Evolutionary conservation across 2,113 vertebrate species (phyloP), one percentile per base, ranked within the genome.

Genomic region (Odocoileus hemionus): DNA sequence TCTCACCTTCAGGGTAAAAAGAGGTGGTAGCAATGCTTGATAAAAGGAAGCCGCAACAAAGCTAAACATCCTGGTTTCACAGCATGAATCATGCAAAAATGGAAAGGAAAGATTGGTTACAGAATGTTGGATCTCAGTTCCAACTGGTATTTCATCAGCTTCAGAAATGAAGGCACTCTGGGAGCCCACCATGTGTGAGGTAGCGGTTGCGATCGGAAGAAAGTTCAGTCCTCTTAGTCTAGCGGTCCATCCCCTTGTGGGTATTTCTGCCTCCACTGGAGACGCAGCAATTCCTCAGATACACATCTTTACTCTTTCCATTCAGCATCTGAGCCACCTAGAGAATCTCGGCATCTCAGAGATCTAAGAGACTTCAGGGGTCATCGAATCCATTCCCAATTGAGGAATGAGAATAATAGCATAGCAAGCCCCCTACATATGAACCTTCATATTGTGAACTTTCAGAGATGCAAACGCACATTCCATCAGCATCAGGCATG

Each of bases 31-130:
- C 97, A 70, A 97, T 97, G 96, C 30, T 87, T 95, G 60, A 98
- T 55, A 45, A 98, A 98, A 98, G 60, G 98, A 97, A 98, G 98
- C 94, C 96, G 92, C 97, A 98, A 96, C 98, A 98, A 95, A 98
- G 92, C 86, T 95, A 96, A 83, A 88, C 94, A 93, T 97, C 93
- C 89, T 89, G 95, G 95, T 97, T 98, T 86, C 92, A 83, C 97
- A 97, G 98, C 97, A 97, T 97, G 98, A 98, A 98, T 98, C 96
- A 98, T 97, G 98, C 97, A 98, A 97, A 98, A 94, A 39, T 85
- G 79, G 97, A 97, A 96, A 98, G 97, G 93, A 97, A 98, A 98
- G 98, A 98, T 98, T 97, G 98, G 98, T 97, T 97, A 97, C 96
- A 95, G 97, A 97, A 98, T 95, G 98, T 97, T 13, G 89, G 97